Conservation (phyloP, 2,797 vertebrate species). For the Pangasius djambal region DNA sequence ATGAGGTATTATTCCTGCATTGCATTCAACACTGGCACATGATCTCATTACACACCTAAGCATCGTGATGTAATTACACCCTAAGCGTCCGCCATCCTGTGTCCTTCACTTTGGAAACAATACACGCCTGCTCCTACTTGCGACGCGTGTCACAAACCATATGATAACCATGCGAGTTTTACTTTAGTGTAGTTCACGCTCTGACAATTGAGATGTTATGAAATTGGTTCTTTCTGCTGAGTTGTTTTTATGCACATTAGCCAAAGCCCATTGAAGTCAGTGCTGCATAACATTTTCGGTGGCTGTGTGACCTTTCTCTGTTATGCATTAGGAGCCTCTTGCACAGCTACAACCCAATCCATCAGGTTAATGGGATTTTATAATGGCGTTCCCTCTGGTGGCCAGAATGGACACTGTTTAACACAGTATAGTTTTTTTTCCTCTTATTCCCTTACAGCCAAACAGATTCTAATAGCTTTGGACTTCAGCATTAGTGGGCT, state of each 20-base stretch:
- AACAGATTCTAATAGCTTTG: slow-evolving; percentile 18
- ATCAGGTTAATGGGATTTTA: slow-evolving; percentile 59
- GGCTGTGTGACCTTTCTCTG: slow-evolving; percentile 51
- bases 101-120: slow-evolving; percentile 9
- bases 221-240: slow-evolving; percentile 36
- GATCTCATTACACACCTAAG: slow-evolving; percentile 42
- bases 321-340: slow-evolving; percentile 53
- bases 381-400: slow-evolving; percentile 54
- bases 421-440: background rate
- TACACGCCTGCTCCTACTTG: background rate
- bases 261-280: slow-evolving; percentile 50
- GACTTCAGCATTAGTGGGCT: background rate
- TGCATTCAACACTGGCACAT: slow-evolving; percentile 24
- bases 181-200: background rate
- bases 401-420: slow-evolving; percentile 47
- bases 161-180: background rate
- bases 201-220: slow-evolving; percentile 41
- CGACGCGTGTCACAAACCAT: background rate
- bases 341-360: slow-evolving; percentile 52
- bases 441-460: background rate
- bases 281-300: slow-evolving; percentile 48
- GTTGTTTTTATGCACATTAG: slow-evolving; percentile 53
- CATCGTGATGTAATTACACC: slow-evolving; percentile 19
- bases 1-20: slow-evolving; percentile 42
- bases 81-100: background rate